Evolutionary conservation across 2,797 vertebrate species (phyloP), one percentile per base, ranked within the genome.

Genomic region (Pseudochaenichthys georgianus): DNA sequence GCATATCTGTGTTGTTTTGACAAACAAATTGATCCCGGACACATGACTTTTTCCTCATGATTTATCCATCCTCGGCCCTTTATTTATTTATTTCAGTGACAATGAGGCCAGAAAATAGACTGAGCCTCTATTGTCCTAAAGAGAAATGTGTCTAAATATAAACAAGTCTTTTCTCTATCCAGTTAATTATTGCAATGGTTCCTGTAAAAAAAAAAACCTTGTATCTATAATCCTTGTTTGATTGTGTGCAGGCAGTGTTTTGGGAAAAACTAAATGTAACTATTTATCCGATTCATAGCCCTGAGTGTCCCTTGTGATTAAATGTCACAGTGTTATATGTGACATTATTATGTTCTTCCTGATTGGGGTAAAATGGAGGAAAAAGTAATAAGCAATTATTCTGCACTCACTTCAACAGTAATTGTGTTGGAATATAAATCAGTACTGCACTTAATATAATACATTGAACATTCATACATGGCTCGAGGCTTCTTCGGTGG

Each of bases 301-400:
- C 72, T 48, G 70, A 81, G 73, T 89, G 81, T 93, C 87, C 87
- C 85, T 77, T 79, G 87, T 94, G 92, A 95, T 94, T 93, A 93
- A 94, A 95, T 94, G 92, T 93, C 92, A 93, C 86, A 83, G 81
- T 71, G 88, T 86, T 94, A 93, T 9, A 93, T 90, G 88, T 85
- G 78, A 83, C 86, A 88, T 91, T 89, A 92, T 91, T 88, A 91
- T 86, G 85, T 88, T 88, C 85, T 86, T 88, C 92, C 84, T 83
- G 81, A 89, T 75, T 89, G 76, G 58, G 62, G 47, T 57, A 75
- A 87, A 85, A 84, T 62, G 65, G 55, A 62, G 17, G 41, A 8
- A 84, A 81, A 81, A 54, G 70, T 81, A 89, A 85, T 77, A 61
- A 79, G 41, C 48, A 76, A 77, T 65, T 70, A 38, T 3, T 70